These are phyloP conservation scores for Pseudochromis fuscus DNA, from an alignment of 2,797 vertebrate species.

Conservation along the genomic window DNA sequence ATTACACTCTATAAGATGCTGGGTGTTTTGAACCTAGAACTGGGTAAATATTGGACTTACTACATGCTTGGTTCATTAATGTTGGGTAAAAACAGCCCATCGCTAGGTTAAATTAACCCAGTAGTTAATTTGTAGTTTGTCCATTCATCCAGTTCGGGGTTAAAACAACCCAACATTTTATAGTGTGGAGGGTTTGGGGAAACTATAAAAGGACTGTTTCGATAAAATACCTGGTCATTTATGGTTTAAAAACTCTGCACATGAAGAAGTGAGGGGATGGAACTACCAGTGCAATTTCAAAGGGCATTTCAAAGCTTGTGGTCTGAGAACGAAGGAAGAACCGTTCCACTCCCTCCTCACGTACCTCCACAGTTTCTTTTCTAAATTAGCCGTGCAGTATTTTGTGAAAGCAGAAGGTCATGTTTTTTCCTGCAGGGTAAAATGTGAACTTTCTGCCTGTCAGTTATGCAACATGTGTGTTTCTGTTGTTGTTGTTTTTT, in stretches of 20 bases:
- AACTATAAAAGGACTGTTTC: not conserved
- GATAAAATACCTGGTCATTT: too few species aligned
- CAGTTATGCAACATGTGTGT: conserved; percentile 52
- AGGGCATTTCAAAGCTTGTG: conserved; percentile 3
- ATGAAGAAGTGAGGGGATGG: not conserved
- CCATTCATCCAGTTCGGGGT: too few species aligned
- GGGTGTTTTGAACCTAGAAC: too few species aligned
- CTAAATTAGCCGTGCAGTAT: conserved; percentile 74
- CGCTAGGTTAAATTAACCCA: too few species aligned
- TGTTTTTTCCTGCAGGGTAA: conserved; percentile 54
- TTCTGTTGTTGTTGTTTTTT: conserved; percentile 67
- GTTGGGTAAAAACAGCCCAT: too few species aligned
- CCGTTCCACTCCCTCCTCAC: not conserved
- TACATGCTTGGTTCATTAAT: too few species aligned
- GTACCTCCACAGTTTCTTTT: conserved; percentile 77
- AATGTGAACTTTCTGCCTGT: conserved; percentile 35
- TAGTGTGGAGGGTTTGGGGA: too few species aligned
- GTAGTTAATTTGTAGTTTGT: too few species aligned
- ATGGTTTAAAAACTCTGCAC: not conserved
- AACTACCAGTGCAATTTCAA: conserved; percentile 1
- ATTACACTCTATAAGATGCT: too few species aligned
- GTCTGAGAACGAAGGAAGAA: not conserved
- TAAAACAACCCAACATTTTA: too few species aligned
- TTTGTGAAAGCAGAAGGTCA: conserved; percentile 71
- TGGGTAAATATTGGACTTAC: too few species aligned